Base-by-base conservation (phyloP, 2,888 invertebrate species). In the Chironomus tentans region DNA sequence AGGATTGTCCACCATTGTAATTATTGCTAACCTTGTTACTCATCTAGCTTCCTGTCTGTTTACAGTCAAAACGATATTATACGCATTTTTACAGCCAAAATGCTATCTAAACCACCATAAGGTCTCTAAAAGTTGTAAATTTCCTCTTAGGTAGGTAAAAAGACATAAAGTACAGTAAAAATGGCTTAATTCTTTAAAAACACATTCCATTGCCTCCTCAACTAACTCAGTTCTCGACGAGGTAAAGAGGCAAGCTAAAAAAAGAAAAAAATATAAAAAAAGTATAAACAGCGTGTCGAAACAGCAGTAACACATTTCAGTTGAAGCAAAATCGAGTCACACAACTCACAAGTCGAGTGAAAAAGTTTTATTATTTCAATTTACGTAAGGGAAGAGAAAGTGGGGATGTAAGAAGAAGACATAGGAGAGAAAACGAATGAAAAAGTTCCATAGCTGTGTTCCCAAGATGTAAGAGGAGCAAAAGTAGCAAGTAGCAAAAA, bases 321-420 rank as follows among this genome's bases (percentile, higher is more conserved):
- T 56, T 15, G 18, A 18, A 7, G 15, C n/a, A 56, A 18, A 18
- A 56, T 56, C 56, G 56, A 56, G 56, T 56, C 56, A 56, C 50
- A 50, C n/a, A 56, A 56, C 56, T 56, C 56, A 56, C 50, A 50
- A 50, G 50, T 50, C 50, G 50, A 50, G 50, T 50, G 47, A 56
- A 72, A 70, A 72, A 72, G 72, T 72, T 72, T 72, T 72, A 72
- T 72, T 72, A 72, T 72, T 72, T 72, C 72, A 72, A 72, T 72
- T 72, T 72, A 72, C 50, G 48, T 22, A 24, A 56, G 18, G 24
- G 56, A 56, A 12, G 28, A 22, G 21, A 50, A 15, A n/a, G 28
- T 10, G 62, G 28, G 28, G 28, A 28, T 28, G 5, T 28, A 62
- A 56, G 47, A 70, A 7, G 70, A 50, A 50, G 50, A 50, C 15